A percentile compares a stretch with the other conserved stretches of the same genome.
Evolutionary conservation across 2,888 invertebrate genomes (phyloP).

Genomic region (Tanypteryx hageni): DNA sequence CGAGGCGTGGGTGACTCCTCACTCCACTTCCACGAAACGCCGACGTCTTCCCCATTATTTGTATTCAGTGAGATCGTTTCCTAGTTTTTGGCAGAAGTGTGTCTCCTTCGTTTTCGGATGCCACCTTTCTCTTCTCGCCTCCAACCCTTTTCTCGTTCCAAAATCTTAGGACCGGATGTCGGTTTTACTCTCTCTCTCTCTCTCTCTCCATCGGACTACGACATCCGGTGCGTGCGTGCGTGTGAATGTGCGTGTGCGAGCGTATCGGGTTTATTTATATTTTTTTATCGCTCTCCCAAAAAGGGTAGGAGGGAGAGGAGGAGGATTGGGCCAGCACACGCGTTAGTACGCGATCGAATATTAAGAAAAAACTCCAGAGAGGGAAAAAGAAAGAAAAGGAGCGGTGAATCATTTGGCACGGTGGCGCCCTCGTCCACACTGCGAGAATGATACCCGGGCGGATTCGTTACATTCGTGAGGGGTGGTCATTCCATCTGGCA

Average conservation of each 20-base stretch:
- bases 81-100: constrained; percentile 17
- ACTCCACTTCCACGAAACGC: background rate
- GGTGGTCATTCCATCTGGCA: constrained; percentile 24
- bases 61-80: background rate
- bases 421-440: background rate
- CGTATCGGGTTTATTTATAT: constrained; percentile 50
- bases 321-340: background rate
- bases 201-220: background rate
- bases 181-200: constrained; percentile 29
- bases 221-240: constrained; percentile 48
- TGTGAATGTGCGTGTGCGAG: background rate
- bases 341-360: background rate
- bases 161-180: constrained; percentile 42
- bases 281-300: constrained; percentile 9
- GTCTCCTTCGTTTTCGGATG: background rate
- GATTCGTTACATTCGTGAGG: background rate
- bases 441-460: background rate
- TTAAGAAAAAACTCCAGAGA: background rate
- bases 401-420: background rate
- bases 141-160: background rate
- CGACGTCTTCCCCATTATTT: background rate
- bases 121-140: background rate
- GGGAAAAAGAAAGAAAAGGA: background rate
- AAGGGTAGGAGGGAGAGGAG: background rate
- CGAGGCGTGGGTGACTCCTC: too few species aligned